These are phyloP conservation scores for Lerista edwardsae DNA, from an alignment of 2,797 vertebrate genomes.

Conservation along the genomic window DNA sequence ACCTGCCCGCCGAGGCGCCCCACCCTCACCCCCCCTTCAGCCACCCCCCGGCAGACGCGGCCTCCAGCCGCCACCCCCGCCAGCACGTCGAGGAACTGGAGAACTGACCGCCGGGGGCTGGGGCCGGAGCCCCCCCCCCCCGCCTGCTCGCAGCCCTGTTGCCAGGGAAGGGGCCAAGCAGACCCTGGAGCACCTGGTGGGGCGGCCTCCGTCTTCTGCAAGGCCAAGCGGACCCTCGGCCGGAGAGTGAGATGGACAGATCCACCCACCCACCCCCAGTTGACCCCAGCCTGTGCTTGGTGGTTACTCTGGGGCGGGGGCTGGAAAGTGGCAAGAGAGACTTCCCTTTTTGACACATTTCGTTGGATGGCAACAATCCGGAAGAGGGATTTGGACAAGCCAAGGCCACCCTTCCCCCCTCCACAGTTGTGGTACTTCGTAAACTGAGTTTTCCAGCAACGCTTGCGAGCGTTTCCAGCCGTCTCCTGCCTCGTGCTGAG, in stretches of 20 bases:
- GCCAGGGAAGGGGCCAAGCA: neutral
- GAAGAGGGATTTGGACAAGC: neutral
- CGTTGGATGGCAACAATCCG: neutral
- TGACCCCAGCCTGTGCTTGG: no score
- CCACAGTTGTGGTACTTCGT: neutral
- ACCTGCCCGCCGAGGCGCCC: slow-evolving; percentile 58
- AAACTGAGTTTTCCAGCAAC: neutral
- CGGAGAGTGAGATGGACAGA: neutral
- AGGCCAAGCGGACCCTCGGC: neutral
- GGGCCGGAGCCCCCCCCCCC: slow-evolving; percentile 9
- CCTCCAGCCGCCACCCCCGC: slow-evolving; percentile 60
- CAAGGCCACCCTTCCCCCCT: no score
- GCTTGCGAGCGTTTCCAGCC: neutral
- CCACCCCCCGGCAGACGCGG: slow-evolving; percentile 62
- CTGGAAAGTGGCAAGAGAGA: neutral
- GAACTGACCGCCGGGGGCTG: slow-evolving; percentile 66
- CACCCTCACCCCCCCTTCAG: slow-evolving; percentile 66
- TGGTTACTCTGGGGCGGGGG: no score
- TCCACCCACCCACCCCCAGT: no score
- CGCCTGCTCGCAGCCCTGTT: slow-evolving; percentile 11
- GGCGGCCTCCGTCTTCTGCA: neutral
- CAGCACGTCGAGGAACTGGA: slow-evolving; percentile 74
- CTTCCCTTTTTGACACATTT: neutral
- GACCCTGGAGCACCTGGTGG: neutral
- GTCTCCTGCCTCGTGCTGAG: neutral